phyloP scores from a whole-genome alignment of 1,140 invertebrate genomes.

The Galleria mellonella region DNA sequence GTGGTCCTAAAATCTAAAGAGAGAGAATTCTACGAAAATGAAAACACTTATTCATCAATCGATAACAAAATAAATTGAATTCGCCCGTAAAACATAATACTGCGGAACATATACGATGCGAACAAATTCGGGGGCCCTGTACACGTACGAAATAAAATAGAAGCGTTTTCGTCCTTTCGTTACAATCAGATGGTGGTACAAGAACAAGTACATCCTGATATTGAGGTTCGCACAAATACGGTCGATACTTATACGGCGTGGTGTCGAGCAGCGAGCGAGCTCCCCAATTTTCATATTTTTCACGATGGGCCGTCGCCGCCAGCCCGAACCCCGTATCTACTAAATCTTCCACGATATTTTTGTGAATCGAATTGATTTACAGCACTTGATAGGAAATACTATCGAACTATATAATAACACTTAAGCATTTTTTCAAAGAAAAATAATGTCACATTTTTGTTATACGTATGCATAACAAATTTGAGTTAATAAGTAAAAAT shows the following conservation, averaged over 20 bases:
- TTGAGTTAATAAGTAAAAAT: too few relatives aligned
- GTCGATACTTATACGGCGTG: slow-evolving; percentile 52
- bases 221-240: slow-evolving; percentile 34
- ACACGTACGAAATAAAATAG: slow-evolving; percentile 6
- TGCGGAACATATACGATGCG: background rate
- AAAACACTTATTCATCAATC: too few relatives aligned
- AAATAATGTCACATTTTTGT: too few relatives aligned
- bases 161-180: slow-evolving; percentile 8
- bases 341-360: slow-evolving; percentile 54
- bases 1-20: too few relatives aligned
- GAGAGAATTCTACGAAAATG: too few relatives aligned
- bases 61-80: too few relatives aligned
- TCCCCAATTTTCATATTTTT: slow-evolving; percentile 69
- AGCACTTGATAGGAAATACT: slow-evolving; percentile 4
- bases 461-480: too few relatives aligned
- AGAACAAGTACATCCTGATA: slow-evolving; percentile 7
- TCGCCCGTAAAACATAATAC: background rate
- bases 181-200: slow-evolving; percentile 8
- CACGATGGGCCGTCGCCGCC: slow-evolving; percentile 26
- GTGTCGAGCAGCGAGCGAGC: slow-evolving; percentile 22
- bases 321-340: slow-evolving; percentile 21
- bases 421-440: too few relatives aligned
- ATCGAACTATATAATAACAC: too few relatives aligned
- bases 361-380: slow-evolving; percentile 40
- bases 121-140: background rate